These are phyloP conservation scores for Tadarida brasiliensis DNA, from an alignment of 2,797 vertebrate species.

Conservation along the genomic window DNA sequence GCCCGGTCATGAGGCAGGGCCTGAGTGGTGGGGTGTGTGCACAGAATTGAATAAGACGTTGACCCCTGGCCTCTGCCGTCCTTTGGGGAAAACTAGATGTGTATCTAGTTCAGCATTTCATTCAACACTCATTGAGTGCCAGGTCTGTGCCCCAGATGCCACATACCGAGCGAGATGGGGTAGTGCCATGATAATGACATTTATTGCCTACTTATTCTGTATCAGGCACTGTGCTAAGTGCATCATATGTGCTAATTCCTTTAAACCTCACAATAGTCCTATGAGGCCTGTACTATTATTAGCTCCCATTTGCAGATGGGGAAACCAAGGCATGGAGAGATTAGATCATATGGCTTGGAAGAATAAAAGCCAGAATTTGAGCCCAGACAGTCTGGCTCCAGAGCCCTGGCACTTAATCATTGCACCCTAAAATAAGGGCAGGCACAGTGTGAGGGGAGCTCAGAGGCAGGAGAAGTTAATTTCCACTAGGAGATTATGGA, in stretches of 20 bases:
- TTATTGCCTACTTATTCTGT: neutral
- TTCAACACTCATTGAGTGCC: neutral
- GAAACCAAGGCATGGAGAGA: slow-evolving; percentile 27
- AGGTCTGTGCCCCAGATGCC: neutral
- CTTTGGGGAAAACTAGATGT: neutral
- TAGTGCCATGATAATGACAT: neutral
- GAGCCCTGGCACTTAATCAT: neutral
- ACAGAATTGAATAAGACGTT: neutral
- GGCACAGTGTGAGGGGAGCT: neutral
- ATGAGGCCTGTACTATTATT: neutral
- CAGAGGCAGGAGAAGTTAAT: neutral
- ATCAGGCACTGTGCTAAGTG: neutral
- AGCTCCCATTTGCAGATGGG: neutral
- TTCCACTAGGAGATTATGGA: neutral
- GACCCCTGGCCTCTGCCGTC: slow-evolving; percentile 3
- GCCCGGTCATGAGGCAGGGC: neutral
- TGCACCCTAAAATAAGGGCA: neutral
- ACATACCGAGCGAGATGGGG: neutral
- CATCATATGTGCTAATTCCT: slow-evolving; percentile 29
- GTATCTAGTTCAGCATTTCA: neutral
- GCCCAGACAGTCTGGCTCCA: neutral
- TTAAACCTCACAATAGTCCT: neutral
- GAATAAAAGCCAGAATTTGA: neutral
- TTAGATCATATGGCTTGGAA: neutral
- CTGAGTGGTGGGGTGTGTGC: neutral